A percentile compares a stretch with the other conserved stretches of the same genome.
Conservation (phyloP, 2,888 invertebrate genomes). For the Dendrolimus houi region DNA sequence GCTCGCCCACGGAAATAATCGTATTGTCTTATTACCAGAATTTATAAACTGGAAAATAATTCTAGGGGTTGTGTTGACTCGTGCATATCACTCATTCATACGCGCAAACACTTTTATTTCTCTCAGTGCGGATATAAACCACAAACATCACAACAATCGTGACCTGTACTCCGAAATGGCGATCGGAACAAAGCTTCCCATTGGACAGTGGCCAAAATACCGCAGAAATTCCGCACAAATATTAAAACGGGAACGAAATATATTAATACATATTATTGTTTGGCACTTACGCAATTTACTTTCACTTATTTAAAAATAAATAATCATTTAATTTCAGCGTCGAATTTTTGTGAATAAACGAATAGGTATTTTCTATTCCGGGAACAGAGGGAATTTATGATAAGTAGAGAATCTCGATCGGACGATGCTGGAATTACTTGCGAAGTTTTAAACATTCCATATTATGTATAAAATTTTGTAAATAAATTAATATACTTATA, state of each 20-base stretch:
- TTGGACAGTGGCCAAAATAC: conserved; percentile 31
- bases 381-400: not conserved
- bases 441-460: too few species aligned
- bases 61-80: too few species aligned
- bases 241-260: conserved; percentile 10
- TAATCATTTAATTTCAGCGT: not conserved
- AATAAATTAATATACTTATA: too few species aligned
- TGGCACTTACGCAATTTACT: not conserved
- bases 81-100: too few species aligned
- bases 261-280: not conserved
- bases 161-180: conserved; percentile 1
- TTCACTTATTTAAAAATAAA: conserved; percentile 2
- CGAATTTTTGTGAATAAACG: not conserved
- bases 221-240: conserved; percentile 18
- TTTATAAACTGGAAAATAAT: too few species aligned
- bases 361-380: not conserved
- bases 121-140: too few species aligned
- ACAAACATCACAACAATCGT: too few species aligned
- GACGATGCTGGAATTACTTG: not conserved
- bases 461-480: too few species aligned
- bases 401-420: not conserved
- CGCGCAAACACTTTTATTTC: too few species aligned
- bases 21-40: too few species aligned
- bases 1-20: too few species aligned
- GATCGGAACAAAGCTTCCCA: conserved; percentile 27